These are phyloP conservation scores for Hycleus phaleratus DNA, from an alignment of 1,140 invertebrate genomes.

Conservation along the genomic window DNA sequence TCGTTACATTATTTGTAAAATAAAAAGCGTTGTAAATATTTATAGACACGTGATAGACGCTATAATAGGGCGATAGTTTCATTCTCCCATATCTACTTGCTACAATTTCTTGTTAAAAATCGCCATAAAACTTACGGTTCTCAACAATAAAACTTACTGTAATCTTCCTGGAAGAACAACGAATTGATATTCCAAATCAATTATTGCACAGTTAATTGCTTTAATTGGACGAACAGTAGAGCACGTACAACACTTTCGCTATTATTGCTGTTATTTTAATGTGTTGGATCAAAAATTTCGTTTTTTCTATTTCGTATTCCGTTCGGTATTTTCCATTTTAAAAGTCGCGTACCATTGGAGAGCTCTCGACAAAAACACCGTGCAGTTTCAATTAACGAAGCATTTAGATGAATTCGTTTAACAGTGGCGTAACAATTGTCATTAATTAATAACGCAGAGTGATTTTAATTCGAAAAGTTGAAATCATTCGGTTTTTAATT, in stretches of 20 bases:
- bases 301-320: not conserved
- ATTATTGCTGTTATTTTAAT: not conserved
- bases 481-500: not conserved
- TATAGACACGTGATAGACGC: no score
- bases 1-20: no score
- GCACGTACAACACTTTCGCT: not conserved
- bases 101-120: no score
- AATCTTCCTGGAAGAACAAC: no score
- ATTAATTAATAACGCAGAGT: not conserved
- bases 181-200: no score
- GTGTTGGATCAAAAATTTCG: not conserved
- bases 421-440: slow-evolving; percentile 11
- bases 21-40: no score
- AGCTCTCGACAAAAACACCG: slow-evolving; percentile 1
- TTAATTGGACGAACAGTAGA: no score
- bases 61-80: no score
- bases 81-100: no score
- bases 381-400: slow-evolving; percentile 23
- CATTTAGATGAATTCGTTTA: slow-evolving; percentile 17
- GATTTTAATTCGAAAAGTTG: not conserved
- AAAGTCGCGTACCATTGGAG: not conserved
- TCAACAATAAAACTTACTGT: no score
- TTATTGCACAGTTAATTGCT: no score
- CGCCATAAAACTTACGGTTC: no score
- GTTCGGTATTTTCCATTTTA: not conserved